These are phyloP conservation scores for Thermophis baileyi DNA, from an alignment of 2,113 vertebrate genomes.

Conservation along the genomic window DNA sequence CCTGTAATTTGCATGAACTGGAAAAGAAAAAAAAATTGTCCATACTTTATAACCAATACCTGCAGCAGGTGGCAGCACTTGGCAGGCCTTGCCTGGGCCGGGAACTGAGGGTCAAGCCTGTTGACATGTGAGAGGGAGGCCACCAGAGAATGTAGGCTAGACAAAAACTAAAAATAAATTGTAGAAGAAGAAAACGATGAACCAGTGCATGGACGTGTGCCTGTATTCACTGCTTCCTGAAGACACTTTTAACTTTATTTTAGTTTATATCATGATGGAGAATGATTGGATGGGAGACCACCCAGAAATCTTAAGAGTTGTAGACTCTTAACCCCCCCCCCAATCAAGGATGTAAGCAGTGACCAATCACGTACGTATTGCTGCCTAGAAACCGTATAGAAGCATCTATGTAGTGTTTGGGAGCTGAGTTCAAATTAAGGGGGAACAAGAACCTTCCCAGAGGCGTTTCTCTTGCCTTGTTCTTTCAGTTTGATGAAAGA, in stretches of 20 bases:
- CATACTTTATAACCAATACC: background rate
- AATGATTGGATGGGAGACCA: background rate
- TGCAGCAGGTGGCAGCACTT: background rate
- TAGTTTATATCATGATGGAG: background rate
- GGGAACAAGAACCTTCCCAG: background rate
- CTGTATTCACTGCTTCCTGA: background rate
- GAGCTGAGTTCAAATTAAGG: background rate
- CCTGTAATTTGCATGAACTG: background rate
- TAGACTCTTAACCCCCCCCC: background rate
- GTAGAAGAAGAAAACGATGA: background rate
- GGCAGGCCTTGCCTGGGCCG: background rate
- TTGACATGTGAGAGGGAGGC: background rate
- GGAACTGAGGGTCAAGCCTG: background rate
- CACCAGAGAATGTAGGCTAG: background rate
- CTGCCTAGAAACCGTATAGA: background rate
- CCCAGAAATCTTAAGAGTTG: background rate
- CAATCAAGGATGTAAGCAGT: background rate
- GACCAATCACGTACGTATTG: background rate
- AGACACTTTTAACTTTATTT: background rate
- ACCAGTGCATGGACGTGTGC: background rate
- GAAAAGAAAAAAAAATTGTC: background rate
- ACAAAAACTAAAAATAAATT: background rate
- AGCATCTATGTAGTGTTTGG: background rate
- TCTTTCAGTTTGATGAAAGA: background rate
- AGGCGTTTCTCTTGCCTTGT: background rate